These are phyloP conservation scores for Hirundo rustica DNA, from an alignment of 2,797 vertebrate genomes.

Conservation along the genomic window DNA sequence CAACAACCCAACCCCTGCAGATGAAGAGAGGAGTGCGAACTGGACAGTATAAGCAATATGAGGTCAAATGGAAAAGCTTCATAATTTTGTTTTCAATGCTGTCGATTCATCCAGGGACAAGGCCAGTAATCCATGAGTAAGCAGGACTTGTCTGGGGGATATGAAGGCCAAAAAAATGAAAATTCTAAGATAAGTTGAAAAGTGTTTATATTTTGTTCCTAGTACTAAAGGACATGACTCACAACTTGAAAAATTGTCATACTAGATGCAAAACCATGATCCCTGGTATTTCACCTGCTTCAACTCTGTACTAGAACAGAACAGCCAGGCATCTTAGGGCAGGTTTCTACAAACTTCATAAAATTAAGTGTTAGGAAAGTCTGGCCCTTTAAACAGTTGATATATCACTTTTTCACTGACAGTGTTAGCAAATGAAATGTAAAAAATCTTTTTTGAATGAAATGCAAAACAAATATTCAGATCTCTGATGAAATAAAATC, in stretches of 20 bases:
- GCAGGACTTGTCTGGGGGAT: background rate
- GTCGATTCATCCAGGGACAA: background rate
- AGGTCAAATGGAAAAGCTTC: background rate
- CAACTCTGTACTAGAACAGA: background rate
- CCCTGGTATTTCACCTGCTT: background rate
- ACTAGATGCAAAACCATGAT: background rate
- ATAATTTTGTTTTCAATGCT: background rate
- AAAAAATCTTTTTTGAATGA: background rate
- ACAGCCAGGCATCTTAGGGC: background rate
- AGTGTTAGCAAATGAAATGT: background rate
- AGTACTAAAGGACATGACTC: background rate
- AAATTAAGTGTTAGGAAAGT: background rate
- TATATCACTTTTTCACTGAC: background rate
- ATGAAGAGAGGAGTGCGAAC: background rate
- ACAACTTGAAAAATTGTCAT: background rate
- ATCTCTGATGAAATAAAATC: background rate
- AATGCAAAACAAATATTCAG: background rate
- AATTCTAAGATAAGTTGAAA: background rate
- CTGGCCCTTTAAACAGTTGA: background rate
- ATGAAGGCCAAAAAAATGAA: background rate
- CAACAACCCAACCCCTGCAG: rapidly evolving
- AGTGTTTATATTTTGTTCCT: background rate
- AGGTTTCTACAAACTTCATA: background rate
- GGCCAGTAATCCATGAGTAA: background rate
- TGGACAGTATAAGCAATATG: background rate